phyloP scores from a whole-genome alignment of 1,140 invertebrate species.

The Panagrolaimus sp. region DNA sequence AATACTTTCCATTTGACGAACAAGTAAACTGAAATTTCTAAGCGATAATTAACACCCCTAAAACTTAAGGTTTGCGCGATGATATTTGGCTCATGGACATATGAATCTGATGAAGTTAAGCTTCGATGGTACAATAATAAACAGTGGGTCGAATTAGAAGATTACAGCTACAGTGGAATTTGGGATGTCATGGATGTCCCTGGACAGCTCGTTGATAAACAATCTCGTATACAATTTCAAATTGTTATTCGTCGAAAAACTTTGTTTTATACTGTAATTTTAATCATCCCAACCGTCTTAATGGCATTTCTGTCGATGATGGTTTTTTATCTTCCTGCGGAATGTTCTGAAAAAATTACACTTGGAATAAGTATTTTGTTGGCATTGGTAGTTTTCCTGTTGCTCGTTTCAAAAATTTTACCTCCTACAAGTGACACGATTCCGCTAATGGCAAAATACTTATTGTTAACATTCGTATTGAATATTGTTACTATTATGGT shows the following conservation, averaged over 20 bases:
- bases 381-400: constrained; percentile 94
- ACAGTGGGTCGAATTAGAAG: constrained; percentile 85
- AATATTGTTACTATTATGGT: constrained; percentile 91
- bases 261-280: constrained; percentile 96
- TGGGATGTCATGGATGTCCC: constrained; percentile 98
- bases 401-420: constrained; percentile 95
- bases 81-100: constrained; percentile 99
- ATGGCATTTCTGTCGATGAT: constrained; percentile 96
- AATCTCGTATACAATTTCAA: constrained; percentile 72
- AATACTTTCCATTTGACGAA: constrained; percentile 78
- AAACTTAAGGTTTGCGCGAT: constrained; percentile 81
- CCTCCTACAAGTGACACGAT: constrained; percentile 89
- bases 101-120: constrained; percentile 91
- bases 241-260: constrained; percentile 79
- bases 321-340: constrained; percentile 88
- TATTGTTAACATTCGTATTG: constrained; percentile 98
- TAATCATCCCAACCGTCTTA: constrained; percentile 92
- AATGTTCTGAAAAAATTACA: constrained; percentile 76
- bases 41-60: constrained; percentile 1
- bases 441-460: constrained; percentile 93
- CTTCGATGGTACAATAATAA: constrained; percentile 86
- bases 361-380: constrained; percentile 96
- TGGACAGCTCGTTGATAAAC: constrained; percentile 60
- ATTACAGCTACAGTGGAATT: constrained; percentile 94
- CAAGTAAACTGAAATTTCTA: constrained; percentile 64